Evolutionary conservation across 2,888 invertebrate species (phyloP).

Genomic region (Liopterus haemorrhoidalis): DNA sequence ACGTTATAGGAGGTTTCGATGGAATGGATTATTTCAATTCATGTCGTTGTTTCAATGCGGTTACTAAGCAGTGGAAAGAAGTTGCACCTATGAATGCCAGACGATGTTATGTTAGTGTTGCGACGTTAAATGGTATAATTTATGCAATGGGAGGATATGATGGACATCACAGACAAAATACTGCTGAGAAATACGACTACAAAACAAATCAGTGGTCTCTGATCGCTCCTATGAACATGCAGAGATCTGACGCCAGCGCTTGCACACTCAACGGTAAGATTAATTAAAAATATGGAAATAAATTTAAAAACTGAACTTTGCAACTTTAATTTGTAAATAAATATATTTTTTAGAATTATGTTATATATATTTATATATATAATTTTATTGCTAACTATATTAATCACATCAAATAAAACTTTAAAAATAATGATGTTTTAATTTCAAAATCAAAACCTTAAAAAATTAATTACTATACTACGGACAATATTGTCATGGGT

Average conservation of each 20-base stretch:
- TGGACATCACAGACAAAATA: slow-evolving; percentile 78
- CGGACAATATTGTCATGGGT: too few species aligned
- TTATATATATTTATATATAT: slow-evolving; percentile 6
- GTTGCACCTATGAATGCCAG: slow-evolving; percentile 85
- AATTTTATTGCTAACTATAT: not conserved
- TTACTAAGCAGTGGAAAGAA: slow-evolving; percentile 78
- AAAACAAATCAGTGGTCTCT: slow-evolving; percentile 82
- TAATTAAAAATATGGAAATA: not conserved
- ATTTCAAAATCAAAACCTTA: too few species aligned
- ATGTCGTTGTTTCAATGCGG: slow-evolving; percentile 76
- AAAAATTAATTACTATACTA: too few species aligned
- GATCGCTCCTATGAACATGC: slow-evolving; percentile 81
- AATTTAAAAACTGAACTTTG: not conserved
- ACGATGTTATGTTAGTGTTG: slow-evolving; percentile 81
- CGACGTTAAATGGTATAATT: slow-evolving; percentile 68
- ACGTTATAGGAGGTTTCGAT: slow-evolving; percentile 88
- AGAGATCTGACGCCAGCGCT: slow-evolving; percentile 85
- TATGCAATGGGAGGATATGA: slow-evolving; percentile 88
- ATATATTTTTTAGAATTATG: too few species aligned
- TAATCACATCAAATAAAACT: too few species aligned
- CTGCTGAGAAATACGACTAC: slow-evolving; percentile 80
- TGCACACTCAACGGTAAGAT: slow-evolving; percentile 69
- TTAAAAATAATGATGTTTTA: too few species aligned
- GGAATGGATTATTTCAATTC: slow-evolving; percentile 72
- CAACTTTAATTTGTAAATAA: not conserved